Evolutionary conservation across 2,888 invertebrate species (phyloP).

Genomic region (Rhagium mordax): DNA sequence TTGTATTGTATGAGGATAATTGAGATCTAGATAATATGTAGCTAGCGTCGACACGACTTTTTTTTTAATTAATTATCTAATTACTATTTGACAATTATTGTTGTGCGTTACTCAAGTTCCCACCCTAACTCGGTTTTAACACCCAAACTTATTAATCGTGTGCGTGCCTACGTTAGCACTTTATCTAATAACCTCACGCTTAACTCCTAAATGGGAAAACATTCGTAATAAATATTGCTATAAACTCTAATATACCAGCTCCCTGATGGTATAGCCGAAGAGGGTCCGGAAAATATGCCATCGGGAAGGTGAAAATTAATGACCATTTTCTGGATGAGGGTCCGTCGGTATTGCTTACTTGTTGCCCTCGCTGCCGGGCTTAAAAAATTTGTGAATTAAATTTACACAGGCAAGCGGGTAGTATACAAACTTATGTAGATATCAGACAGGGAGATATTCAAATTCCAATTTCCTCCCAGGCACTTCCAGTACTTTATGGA

Average conservation of each 20-base stretch:
- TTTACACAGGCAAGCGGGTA: not conserved
- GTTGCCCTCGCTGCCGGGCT: not conserved
- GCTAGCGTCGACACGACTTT: too few relatives aligned
- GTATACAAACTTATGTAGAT: not conserved
- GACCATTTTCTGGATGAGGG: not conserved
- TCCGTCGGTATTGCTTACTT: not conserved
- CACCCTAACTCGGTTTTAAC: not conserved
- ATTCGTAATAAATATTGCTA: not conserved
- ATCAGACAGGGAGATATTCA: not conserved
- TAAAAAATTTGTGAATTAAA: not conserved
- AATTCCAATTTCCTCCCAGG: not conserved
- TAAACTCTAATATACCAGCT: not conserved
- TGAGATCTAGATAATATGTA: too few relatives aligned
- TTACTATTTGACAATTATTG: too few relatives aligned
- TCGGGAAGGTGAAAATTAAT: not conserved
- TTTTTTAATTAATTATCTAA: too few relatives aligned
- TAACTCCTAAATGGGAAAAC: not conserved
- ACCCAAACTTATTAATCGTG: not conserved
- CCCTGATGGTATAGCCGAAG: not conserved
- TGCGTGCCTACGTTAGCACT: not conserved
- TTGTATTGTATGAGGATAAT: too few relatives aligned
- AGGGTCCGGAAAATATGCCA: not conserved
- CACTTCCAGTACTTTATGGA: too few relatives aligned
- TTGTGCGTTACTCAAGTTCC: not conserved
- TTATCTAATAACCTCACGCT: not conserved